Conservation (phyloP, 2,113 vertebrate genomes). For the Circaetus cinerascens region DNA sequence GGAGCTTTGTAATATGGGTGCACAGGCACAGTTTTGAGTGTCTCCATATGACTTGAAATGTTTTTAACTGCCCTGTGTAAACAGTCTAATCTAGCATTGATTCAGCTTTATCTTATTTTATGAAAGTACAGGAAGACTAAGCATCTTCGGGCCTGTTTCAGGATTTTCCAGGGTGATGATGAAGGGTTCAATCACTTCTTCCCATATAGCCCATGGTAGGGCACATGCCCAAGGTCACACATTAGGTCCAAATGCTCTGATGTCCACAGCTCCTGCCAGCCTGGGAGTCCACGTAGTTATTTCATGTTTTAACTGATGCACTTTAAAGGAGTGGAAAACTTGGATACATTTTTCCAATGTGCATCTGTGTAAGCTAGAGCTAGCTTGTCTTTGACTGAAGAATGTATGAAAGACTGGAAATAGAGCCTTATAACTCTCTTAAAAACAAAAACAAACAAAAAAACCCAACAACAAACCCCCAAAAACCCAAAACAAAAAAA, state of each 20-base stretch:
- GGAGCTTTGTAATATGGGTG: neutral
- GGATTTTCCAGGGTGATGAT: neutral
- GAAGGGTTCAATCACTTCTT: neutral
- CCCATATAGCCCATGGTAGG: accelerated
- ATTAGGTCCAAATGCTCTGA: neutral
- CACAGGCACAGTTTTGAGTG: neutral
- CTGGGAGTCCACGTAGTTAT: too few relatives aligned
- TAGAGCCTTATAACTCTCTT: neutral
- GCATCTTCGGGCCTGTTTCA: neutral
- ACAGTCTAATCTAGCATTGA: neutral
- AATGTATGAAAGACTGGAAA: neutral
- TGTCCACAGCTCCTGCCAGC: neutral
- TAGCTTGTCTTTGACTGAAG: neutral
- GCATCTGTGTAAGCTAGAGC: neutral
- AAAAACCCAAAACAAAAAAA: too few relatives aligned
- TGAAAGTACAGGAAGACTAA: neutral
- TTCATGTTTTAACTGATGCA: neutral
- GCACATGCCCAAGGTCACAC: too few relatives aligned
- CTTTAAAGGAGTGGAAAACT: neutral
- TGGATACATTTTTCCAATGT: neutral
- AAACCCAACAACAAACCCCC: too few relatives aligned
- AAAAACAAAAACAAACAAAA: too few relatives aligned
- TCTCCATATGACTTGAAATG: neutral
- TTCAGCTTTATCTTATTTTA: neutral
- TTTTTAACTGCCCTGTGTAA: neutral